These are phyloP conservation scores for Gonatopus flavifemur DNA, from an alignment of 1,140 invertebrate genomes.

Conservation along the genomic window DNA sequence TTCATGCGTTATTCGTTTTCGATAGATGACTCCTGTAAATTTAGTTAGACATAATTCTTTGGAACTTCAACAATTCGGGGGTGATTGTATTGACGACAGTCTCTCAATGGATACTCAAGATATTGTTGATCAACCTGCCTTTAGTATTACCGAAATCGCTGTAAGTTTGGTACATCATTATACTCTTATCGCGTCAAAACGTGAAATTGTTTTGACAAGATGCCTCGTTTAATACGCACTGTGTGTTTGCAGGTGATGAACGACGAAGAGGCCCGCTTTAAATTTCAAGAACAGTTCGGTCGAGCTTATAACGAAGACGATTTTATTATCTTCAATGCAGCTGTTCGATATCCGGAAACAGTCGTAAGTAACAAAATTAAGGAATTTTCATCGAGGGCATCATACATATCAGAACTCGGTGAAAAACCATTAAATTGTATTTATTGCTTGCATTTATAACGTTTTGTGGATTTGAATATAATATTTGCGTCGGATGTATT, in stretches of 20 bases:
- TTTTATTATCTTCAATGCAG: constrained; percentile 80
- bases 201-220: not conserved
- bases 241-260: constrained; percentile 60
- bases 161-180: constrained; percentile 41
- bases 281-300: constrained; percentile 82
- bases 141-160: constrained; percentile 59
- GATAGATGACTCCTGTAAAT: constrained; percentile 76
- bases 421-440: constrained; percentile 49
- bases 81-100: constrained; percentile 58
- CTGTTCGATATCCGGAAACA: constrained; percentile 71
- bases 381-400: constrained; percentile 17
- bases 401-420: constrained; percentile 42
- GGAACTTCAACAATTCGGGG: constrained; percentile 50
- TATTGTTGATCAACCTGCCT: constrained; percentile 56
- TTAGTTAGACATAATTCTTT: constrained; percentile 62
- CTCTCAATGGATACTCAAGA: constrained; percentile 63
- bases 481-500: too few relatives aligned
- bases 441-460: constrained; percentile 49
- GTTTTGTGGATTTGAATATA: not conserved
- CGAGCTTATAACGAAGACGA: constrained; percentile 71
- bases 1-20: constrained; percentile 8
- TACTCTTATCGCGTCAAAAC: not conserved
- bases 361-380: constrained; percentile 59
- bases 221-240: not conserved
- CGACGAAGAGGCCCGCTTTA: constrained; percentile 66